Base-by-base conservation (phyloP, 2,888 invertebrate genomes). In the Phortica magna region DNA sequence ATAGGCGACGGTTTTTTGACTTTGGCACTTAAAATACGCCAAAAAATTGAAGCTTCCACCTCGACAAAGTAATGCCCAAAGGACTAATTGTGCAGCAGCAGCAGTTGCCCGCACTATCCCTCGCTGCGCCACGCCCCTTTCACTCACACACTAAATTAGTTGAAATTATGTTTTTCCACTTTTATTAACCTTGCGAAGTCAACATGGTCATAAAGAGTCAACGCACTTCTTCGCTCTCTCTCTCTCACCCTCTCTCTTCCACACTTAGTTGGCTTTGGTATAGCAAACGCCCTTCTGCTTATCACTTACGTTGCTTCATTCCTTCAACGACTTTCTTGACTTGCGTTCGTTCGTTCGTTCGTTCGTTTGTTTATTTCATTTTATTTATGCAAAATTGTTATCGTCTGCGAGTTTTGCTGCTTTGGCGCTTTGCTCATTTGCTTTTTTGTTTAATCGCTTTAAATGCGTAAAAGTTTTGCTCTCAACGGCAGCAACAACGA, bases 401-500 rank as follows among this genome's bases (percentile, higher is more conserved):
- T 19, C 42, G 48, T 43, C 48, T 43, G 43, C 68, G 39, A 64
- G 31, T 64, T 31, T 10, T 31, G 31, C 48, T 48, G 9, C 10
- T 48, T 48, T 48, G 9, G 14, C 48, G 10, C 14, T 48, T 48
- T 48, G 59, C 59, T 59, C 59, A 59, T 31, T 64, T 64, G 39
- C 64, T 64, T 64, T 22, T 64, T 31, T 64, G 64, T 64, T 64
- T 64, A 64, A 64, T 64, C 64, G 64, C 64, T 64, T 64, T 64
- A 64, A 64, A 31, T 64, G 31, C 64, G 64, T 22, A 14, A 64
- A 64, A 64, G 7, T n/a, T 72, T 53, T 71, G 12, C 22, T 68
- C n/a, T 41, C 12, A 41, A 59, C 39, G 17, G 7, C 55, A 55
- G 68, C 76, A 84, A 84, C 85, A 64, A 64, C 12, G 31, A 4